phyloP scores from a whole-genome alignment of 2,113 vertebrate genomes.

The Cyanoliseus patagonus region DNA sequence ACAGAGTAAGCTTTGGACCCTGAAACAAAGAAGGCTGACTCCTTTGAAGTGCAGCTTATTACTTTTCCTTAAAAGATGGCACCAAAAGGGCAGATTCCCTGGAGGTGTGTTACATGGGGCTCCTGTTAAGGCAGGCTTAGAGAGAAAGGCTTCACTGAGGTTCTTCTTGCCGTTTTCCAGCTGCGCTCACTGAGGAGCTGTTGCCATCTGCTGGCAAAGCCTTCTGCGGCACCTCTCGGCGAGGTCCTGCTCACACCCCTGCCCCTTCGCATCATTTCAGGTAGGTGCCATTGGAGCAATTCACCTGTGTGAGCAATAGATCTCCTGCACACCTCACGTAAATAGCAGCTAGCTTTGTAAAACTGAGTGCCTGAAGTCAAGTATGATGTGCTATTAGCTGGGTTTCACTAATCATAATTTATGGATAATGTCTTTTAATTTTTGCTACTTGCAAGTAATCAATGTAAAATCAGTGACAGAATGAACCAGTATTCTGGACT shows the following conservation, averaged over 20 bases:
- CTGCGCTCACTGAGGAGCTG: constrained; percentile 39
- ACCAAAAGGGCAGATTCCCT: background rate
- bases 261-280: background rate
- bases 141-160: background rate
- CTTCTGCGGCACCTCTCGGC: background rate
- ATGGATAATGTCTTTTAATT: background rate
- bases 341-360: background rate
- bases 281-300: background rate
- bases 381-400: background rate
- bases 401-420: rapidly evolving
- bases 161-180: background rate
- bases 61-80: background rate
- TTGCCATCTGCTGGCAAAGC: constrained; percentile 71
- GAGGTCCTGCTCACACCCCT: background rate
- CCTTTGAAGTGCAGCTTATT: too few relatives aligned
- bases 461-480: background rate
- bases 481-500: background rate
- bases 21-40: background rate
- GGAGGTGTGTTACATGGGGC: rapidly evolving
- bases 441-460: background rate
- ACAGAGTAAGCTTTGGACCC: background rate
- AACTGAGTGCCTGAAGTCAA: background rate
- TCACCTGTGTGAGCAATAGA: background rate
- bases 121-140: rapidly evolving
- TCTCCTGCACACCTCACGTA: background rate